Percentiles rank a stretch among this genome's conserved stretches.
Conservation (phyloP, 2,888 invertebrate genomes). For the Tricholauxania praeusta region DNA sequence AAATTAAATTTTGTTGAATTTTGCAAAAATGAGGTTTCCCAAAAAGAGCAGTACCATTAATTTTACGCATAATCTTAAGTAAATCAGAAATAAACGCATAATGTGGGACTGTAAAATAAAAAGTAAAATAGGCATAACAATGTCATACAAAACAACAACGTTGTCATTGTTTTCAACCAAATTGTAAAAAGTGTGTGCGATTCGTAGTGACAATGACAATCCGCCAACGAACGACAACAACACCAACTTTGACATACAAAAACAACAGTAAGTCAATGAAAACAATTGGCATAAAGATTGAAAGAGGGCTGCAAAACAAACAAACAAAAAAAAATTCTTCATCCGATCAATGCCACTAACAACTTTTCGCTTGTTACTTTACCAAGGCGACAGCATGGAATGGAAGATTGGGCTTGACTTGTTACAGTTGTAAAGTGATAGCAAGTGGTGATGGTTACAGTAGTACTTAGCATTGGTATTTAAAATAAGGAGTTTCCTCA, state of each 20-base stretch:
- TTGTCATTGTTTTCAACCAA: background rate
- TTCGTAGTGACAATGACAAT: background rate
- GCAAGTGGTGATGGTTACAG: too few relatives aligned
- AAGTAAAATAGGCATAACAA: background rate
- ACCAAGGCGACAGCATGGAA: too few relatives aligned
- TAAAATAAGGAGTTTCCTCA: too few relatives aligned
- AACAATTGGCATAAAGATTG: background rate
- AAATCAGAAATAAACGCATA: slow-evolving; percentile 1
- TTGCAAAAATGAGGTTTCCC: background rate
- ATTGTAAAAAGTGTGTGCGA: background rate
- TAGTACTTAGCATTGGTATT: too few relatives aligned
- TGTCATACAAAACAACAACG: background rate
- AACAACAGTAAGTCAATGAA: slow-evolving; percentile 13
- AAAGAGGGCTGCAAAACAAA: background rate
- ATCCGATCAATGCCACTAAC: slow-evolving; percentile 13
- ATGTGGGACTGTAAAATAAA: background rate
- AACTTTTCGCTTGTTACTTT: background rate
- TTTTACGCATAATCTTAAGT: background rate
- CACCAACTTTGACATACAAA: slow-evolving; percentile 16
- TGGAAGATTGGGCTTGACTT: too few relatives aligned
- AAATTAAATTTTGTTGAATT: background rate
- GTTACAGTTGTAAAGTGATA: too few relatives aligned
- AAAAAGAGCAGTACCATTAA: background rate
- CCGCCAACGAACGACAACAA: slow-evolving; percentile 16
- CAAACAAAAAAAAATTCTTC: background rate